Base-by-base conservation (phyloP, 92 coral and sea anemone genomes). In the Heliopora coerulea region DNA sequence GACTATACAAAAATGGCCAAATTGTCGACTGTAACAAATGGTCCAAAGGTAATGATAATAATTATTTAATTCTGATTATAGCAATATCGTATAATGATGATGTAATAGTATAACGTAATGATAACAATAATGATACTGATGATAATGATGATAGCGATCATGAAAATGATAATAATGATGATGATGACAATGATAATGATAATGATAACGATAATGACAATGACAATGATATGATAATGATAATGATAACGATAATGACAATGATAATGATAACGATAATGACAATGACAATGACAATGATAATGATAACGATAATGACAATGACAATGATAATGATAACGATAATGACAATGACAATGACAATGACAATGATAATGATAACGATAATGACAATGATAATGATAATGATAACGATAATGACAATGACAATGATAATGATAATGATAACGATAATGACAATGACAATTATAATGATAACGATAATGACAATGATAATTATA, bases 131-230 rank as follows among this genome's bases (percentile, higher is more conserved):
- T 54, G 60, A 54, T 54, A 15, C 4, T 54, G 60, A 54, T 54
- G 15, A 54, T 54, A 15, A 54, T 26, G 60, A 54, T 54, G 60
- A 54, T 54, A 15, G 14, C 14, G 60, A 54, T 26, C 6, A 54
- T 54, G 15, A 54, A 3, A 15, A 54, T 54, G 60, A 54, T 26
- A 15, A 54, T 54, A 26, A 54, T 54, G 60, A 54, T 54, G 15
- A 54, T 54, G 60, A 54, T 54, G 15, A 54, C 14, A 15, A 54
- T 54, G 60, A 54, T 54, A 14, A 54, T 54, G 60, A 54, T 54
- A 15, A 54, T 54, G 15, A 54, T 54, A 15, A 54, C 14, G 15
- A 54, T 54, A 11, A 37, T 37, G 60, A 54, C 15, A 15, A 54
- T 3, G 30, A 54, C 14, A 15, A 54, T 26, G 15, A 54, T 4